A percentile compares a stretch with the other conserved stretches of the same genome.
These are phyloP conservation scores for Cheilosia scutellata DNA, from an alignment of 2,888 invertebrate species.

Conservation along the genomic window DNA sequence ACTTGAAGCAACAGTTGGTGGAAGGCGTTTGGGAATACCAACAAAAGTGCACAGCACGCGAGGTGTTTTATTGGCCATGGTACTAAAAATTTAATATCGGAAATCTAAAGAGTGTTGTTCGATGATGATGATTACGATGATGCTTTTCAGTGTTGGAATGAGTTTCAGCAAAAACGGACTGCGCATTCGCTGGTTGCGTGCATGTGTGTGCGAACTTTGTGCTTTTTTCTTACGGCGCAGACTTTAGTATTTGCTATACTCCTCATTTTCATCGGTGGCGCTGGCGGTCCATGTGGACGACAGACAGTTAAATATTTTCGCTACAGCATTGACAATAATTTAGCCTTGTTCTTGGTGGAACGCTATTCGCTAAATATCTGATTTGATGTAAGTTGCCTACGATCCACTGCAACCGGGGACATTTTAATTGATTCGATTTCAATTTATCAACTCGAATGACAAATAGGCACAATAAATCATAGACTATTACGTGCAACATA, in stretches of 20 bases:
- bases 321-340: not conserved
- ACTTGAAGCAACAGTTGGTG: slow-evolving; percentile 53
- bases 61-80: slow-evolving; percentile 14
- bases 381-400: not conserved
- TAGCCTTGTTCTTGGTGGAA: too few relatives aligned
- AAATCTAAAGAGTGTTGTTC: slow-evolving; percentile 7
- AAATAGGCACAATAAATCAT: slow-evolving; percentile 50
- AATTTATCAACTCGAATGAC: slow-evolving; percentile 46
- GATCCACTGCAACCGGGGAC: slow-evolving; percentile 4
- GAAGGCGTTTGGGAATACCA: not conserved
- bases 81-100: slow-evolving; percentile 6
- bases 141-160: slow-evolving; percentile 17
- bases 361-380: too few relatives aligned
- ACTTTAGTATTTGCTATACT: slow-evolving; percentile 8
- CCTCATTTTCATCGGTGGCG: not conserved
- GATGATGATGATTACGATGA: not conserved
- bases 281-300: not conserved
- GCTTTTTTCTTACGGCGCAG: slow-evolving; percentile 36
- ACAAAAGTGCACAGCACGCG: not conserved
- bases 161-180: not conserved
- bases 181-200: slow-evolving; percentile 42
- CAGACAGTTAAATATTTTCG: not conserved
- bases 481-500: slow-evolving; percentile 43
- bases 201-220: slow-evolving; percentile 17
- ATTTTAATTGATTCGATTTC: slow-evolving; percentile 29